Conservation (phyloP, 1,140 invertebrate species). For the Hestina assimilis region DNA sequence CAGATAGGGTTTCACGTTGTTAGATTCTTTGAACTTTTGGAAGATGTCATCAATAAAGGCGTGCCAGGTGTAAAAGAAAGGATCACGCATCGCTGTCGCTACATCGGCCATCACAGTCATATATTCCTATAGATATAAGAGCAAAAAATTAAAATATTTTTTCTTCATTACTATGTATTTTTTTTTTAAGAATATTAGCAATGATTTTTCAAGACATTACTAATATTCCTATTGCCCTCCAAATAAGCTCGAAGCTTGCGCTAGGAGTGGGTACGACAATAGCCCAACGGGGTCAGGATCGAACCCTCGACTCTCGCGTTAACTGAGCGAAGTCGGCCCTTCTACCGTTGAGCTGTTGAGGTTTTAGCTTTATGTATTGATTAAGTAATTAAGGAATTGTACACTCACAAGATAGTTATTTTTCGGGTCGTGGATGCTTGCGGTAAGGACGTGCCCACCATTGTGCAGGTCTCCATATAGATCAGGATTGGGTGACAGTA, state of each 20-base stretch:
- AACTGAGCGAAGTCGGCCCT: too few species aligned
- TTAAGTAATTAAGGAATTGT: too few species aligned
- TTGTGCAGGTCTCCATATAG: conserved; percentile 84
- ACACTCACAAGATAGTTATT: conserved; percentile 77
- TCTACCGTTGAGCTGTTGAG: too few species aligned
- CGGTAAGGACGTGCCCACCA: conserved; percentile 81
- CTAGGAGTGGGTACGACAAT: too few species aligned
- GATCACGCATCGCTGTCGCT: conserved; percentile 84
- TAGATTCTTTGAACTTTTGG: conserved; percentile 81
- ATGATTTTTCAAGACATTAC: background rate
- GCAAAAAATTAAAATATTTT: too few species aligned
- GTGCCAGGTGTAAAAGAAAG: conserved; percentile 86
- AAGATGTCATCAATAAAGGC: conserved; percentile 83
- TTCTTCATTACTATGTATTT: background rate
- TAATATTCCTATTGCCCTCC: background rate
- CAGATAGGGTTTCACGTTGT: conserved; percentile 80
- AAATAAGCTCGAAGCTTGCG: too few species aligned
- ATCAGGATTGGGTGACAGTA: conserved; percentile 78
- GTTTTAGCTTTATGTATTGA: too few species aligned
- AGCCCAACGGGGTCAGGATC: too few species aligned
- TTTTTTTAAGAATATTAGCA: background rate
- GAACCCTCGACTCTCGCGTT: too few species aligned
- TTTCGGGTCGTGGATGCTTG: conserved; percentile 82
- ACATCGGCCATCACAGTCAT: conserved; percentile 83
- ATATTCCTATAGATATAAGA: conserved; percentile 51